Base-by-base conservation (phyloP, 2,797 vertebrate genomes). In the Rhabdomys pumilio region DNA sequence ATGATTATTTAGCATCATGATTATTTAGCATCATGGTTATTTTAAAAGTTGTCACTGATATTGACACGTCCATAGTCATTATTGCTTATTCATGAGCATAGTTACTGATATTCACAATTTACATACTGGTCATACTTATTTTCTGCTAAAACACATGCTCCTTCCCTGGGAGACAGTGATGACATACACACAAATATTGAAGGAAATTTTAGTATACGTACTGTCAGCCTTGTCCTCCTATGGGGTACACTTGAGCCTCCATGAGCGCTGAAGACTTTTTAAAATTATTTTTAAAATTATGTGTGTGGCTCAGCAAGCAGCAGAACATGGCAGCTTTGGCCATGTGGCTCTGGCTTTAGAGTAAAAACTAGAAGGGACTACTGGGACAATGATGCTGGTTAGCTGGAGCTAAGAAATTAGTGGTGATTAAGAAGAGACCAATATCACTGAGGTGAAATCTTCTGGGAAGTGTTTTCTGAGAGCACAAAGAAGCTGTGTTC, bases 1-100 rank as follows among this genome's bases (percentile, higher is more conserved):
- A 44, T 6, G 44, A 44, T 44, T 44, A 44, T 44, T 44, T 80
- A n/a, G 50, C 38, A 88, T 81, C 63, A n/a, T 59, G 86, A 53
- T 34, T 95, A 79, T 92, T 96, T 80, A n/a, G 50, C 38, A 88
- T 81, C 63, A n/a, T 59, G 86, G 59, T 34, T 95, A 79, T 92
- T 96, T 89, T 63, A 76, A 77, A 89, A 91, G 61, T 50, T 77
- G 2, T 63, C 73, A 92, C 80, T 67, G 73, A 65, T 86, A 63
- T n/a, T 63, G 73, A 57, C 34, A 44, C 12, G 10, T 47, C 29
- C 24, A 26, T 76, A 72, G 26, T 90, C 44, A 55, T 89, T 73
- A 67, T 41, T 59, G 41, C 26, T 59, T 41, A 92, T 72, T 82
- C 82, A 41, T 83, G 69, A 86, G 38, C 38, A 61, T 6, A 59